Evolutionary conservation across 2,797 vertebrate genomes (phyloP).

Genomic region (Merluccius polli): DNA sequence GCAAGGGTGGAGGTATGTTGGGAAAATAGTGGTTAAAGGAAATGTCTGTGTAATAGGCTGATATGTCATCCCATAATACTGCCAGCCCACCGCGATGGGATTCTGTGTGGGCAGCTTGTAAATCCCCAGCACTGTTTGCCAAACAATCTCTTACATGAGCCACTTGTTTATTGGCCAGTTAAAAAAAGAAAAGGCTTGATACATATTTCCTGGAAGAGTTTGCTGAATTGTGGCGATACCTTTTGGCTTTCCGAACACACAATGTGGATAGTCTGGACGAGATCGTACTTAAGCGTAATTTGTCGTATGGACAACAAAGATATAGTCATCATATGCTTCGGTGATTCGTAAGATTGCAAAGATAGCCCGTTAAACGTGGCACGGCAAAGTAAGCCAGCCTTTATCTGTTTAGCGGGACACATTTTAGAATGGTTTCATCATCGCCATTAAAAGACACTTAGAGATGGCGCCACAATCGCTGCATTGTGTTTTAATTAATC

Average conservation of each 20-base stretch:
- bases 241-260: slow-evolving; percentile 25
- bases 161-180: slow-evolving; percentile 54
- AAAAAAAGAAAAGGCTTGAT: slow-evolving; percentile 29
- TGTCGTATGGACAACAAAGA: slow-evolving; percentile 7
- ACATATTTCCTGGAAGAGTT: slow-evolving; percentile 41
- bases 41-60: slow-evolving; percentile 51
- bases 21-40: slow-evolving; percentile 34
- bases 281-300: neutral
- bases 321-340: slow-evolving; percentile 5
- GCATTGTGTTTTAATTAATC: slow-evolving; percentile 40
- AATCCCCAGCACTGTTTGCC: slow-evolving; percentile 65
- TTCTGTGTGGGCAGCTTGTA: slow-evolving; percentile 71
- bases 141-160: slow-evolving; percentile 64
- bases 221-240: slow-evolving; percentile 16
- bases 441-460: slow-evolving; percentile 28
- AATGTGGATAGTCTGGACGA: neutral
- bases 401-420: slow-evolving; percentile 20
- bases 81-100: slow-evolving; percentile 68
- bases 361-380: neutral
- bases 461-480: slow-evolving; percentile 25
- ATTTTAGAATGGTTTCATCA: slow-evolving; percentile 17
- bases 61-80: slow-evolving; percentile 62
- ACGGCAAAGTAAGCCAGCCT: neutral
- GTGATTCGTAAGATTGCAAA: slow-evolving; percentile 16
- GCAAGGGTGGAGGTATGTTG: slow-evolving; percentile 44